Evolutionary conservation across 2,888 invertebrate species (phyloP), one percentile per base, ranked within the genome.

Genomic region (Callyntrura guangdongensis): DNA sequence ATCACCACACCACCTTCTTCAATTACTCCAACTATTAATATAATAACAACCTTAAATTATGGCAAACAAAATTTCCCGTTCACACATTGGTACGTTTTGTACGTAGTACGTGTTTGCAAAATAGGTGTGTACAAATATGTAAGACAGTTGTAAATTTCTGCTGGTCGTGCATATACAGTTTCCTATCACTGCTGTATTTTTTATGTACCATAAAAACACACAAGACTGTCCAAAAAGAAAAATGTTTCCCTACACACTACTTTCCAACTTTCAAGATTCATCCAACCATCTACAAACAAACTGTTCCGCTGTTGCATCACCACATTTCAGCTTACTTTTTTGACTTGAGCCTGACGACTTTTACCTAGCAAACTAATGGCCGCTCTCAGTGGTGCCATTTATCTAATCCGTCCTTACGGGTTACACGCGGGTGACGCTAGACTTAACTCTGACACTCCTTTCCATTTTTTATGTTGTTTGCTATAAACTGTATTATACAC

Each of bases 371-470:
- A 27, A 36, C 77, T 77, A 77, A 49, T 77, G 53, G 27, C 17
- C n/a, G 12, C 14, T 8, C 56, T 27, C 79, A 27, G 9, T 17
- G 27, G 79, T 79, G 79, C 56, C 79, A 79, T 79, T 79, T 79
- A 22, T 56, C 45, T 79, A 79, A 79, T 27, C 27, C 59, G 9
- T 79, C 53, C 79, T 27, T 27, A 22, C 47, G 74, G 74, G 20
- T 47, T 22, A 12, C 3, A n/a, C 36, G 8, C 36, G 36, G 36
- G 6, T 36, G 36, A 36, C 36, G 3, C 14, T 45, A 64, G 14
- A 59, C 17, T 17, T 17, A 17, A 59, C 17, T 17, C 67, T 6
- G 36, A 72, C 45, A 36, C 17, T n/a, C 9, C 72, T 47, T 20
- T 47, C 69, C n/a, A 25, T 25, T 69, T 69, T 27, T 69, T 12